Conservation (phyloP, 2,888 invertebrate species). For the Ophonus ardosiacus region DNA sequence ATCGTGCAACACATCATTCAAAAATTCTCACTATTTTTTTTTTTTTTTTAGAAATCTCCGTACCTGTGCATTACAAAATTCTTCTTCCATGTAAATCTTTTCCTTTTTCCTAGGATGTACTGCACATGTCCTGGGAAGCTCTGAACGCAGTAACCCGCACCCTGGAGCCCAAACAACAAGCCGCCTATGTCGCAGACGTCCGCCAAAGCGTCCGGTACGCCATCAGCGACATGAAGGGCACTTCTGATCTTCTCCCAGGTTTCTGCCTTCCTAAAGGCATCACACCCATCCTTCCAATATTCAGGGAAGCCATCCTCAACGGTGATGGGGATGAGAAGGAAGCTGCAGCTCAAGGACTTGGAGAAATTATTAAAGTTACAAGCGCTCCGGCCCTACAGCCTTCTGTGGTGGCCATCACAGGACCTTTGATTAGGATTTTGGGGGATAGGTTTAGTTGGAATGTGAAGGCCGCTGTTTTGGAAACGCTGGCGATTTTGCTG, state of each 20-base stretch:
- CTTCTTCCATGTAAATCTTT: too few relatives aligned
- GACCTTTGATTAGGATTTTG: constrained; percentile 97
- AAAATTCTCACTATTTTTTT: too few relatives aligned
- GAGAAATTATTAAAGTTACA: constrained; percentile 88
- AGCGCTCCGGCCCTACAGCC: constrained; percentile 93
- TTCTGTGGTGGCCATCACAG: constrained; percentile 97
- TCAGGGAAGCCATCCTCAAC: constrained; percentile 97
- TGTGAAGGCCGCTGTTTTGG: constrained; percentile 97
- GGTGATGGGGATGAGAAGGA: constrained; percentile 97
- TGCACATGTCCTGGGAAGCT: constrained; percentile 94
- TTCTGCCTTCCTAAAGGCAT: constrained; percentile 96
- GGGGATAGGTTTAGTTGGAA: constrained; percentile 96
- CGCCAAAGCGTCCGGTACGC: constrained; percentile 95
- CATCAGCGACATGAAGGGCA: constrained; percentile 88
- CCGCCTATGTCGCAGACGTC: constrained; percentile 92
- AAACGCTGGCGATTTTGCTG: constrained; percentile 94
- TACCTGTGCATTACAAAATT: too few relatives aligned
- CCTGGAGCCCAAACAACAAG: constrained; percentile 89
- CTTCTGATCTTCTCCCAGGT: constrained; percentile 88
- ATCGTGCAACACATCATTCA: too few relatives aligned
- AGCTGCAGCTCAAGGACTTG: constrained; percentile 93
- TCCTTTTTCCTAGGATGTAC: constrained; percentile 76
- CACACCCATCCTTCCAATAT: constrained; percentile 94
- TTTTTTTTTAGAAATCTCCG: too few relatives aligned
- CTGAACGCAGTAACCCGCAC: constrained; percentile 93